A percentile compares a stretch with the other conserved stretches of the same genome.
Conservation (phyloP, 2,888 invertebrate genomes). For the Drosophila mimica region DNA sequence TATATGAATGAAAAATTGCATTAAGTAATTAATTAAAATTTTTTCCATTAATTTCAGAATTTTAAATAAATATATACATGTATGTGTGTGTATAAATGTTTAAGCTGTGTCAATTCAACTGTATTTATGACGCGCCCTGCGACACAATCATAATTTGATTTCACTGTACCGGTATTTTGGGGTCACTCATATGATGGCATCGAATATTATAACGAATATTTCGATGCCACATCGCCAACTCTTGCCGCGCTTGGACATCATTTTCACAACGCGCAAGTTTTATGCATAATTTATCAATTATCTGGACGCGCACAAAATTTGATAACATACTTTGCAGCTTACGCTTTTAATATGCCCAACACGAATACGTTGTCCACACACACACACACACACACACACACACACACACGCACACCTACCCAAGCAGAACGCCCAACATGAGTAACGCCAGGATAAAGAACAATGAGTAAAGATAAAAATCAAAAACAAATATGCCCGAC, state of each 20-base stretch:
- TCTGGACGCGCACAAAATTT: constrained; percentile 44
- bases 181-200: constrained; percentile 21
- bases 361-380: constrained; percentile 20
- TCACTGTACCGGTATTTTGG: constrained; percentile 18
- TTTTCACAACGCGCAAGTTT: constrained; percentile 21
- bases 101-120: constrained; percentile 21
- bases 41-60: not conserved
- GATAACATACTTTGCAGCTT: constrained; percentile 57
- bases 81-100: not conserved
- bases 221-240: constrained; percentile 12
- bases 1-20: not conserved
- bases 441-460: not conserved
- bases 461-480: not conserved
- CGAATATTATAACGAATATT: constrained; percentile 21
- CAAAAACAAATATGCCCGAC: not conserved
- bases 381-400: not conserved
- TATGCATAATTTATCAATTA: constrained; percentile 62
- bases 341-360: constrained; percentile 44
- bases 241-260: constrained; percentile 10
- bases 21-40: not conserved
- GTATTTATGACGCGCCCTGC: constrained; percentile 47
- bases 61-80: not conserved
- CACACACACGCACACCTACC: not conserved
- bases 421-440: not conserved
- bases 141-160: constrained; percentile 51